Evolutionary conservation across 23 tunicate species (phyloP), one percentile per base, ranked within the genome.

Genomic region (Styela plicata): DNA sequence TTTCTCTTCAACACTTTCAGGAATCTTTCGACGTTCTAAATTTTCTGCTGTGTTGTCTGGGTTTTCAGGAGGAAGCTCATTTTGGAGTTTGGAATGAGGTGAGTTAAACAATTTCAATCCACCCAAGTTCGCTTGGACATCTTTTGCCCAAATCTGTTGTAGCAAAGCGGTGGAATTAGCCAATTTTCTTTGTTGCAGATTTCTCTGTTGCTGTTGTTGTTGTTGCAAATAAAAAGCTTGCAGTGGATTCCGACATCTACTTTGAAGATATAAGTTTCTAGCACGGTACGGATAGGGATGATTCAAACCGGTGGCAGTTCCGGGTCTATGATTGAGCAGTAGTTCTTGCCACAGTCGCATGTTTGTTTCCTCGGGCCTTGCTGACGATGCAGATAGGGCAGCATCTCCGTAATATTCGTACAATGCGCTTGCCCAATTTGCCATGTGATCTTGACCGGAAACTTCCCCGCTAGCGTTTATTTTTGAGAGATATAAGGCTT

Each of bases 321-420:
- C 31, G 26, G 81, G 28, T 44, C 81, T 36, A 13, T 57, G 66
- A 44, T 53, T 23, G 27, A 76, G 27, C 33, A 76, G n/a, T 16
- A 76, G 53, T 0, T 76, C 81, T 24, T 76, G 81, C 81, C 81
- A 76, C 64, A 76, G 20, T 20, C 81, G 81, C 27, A 76, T 7
- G 64, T 76, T 76, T 1, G 81, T 26, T 1, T 76, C 81, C 23
- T 36, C 66, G 26, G 28, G 25, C 21, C 81, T 28, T 28, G 44
- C 37, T 52, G 65, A 57, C 23, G 24, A 16, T 0, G n/a, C 27
- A 1, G 52, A 0, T 22, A 32, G 19, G 24, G 66, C 81, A 21
- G 65, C 53, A 7, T 76, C 81, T 22, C 81, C 81, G 24, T 76
- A 76, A 53, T 76, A 76, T 10, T 24, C 37, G 81, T 76, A 76